Evolutionary conservation across 30 jellyfish, hydroid and myxozoan genomes (phyloP), one percentile per base, ranked within the genome.

Genomic region (Hydractinia echinata): DNA sequence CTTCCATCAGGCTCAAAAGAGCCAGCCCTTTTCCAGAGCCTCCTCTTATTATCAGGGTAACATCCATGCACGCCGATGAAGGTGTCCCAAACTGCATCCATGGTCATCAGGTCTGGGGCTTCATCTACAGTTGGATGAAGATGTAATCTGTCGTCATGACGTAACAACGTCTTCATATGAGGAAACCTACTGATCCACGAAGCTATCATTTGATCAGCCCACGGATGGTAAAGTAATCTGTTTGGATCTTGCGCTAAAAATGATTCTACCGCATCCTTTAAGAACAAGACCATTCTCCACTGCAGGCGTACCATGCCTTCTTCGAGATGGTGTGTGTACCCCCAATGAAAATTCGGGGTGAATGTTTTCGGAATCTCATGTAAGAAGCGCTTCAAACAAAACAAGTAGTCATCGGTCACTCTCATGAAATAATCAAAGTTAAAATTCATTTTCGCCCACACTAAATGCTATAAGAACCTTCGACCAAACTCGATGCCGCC

Each of bases 151-250:
- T 53, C 50, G 76, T 87, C 95, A 19, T 69, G 71, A 50, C 68
- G 84, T 54, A 80, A 87, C 2, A 64, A 14, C 4, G 15, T 18
- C 6, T 56, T 71, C 30, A 87, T 7, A 51, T 66, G 52, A 30
- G 44, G 44, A 14, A 82, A 54, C 84, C 82, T 81, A 13, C 55
- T 67, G 10, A 70, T 73, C 95, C 95, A 86, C 15, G 81, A 66
- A 6, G 84, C 95, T 4, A 87, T 72, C 76, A 87, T 48, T 55
- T 87, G 95, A 67, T 87, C 95, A 4, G 95, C 95, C 90, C 88
- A 76, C 8, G 95, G 95, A 55, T 87, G 90, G 77, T 87, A 73
- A 10, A 51, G 48, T 8, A 73, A 72, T 7, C 55, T 54, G 8
- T 77, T 64, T 4, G 90, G 90, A 74, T 61, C 85, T 61, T 87